phyloP scores from a whole-genome alignment of 2,113 vertebrate species.

The Triplophysa rosa region DNA sequence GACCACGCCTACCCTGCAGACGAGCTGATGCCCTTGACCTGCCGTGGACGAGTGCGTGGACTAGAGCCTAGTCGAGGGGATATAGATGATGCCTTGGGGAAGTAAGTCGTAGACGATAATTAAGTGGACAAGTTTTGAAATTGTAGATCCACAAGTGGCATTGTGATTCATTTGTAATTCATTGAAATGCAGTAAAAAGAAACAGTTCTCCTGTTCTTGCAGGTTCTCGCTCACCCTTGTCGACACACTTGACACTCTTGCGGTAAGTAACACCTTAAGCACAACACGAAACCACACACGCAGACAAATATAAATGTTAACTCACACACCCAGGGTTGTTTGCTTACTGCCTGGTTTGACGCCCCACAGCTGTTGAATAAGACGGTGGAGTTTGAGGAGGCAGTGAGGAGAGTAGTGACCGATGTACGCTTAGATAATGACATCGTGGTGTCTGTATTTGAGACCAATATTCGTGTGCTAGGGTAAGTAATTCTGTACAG shows the following conservation, averaged over 20 bases:
- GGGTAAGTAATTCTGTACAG: conserved; percentile 79
- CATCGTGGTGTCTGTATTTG: conserved; percentile 97
- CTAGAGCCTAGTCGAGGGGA: conserved; percentile 96
- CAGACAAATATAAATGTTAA: not conserved
- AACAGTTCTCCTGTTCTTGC: conserved; percentile 41
- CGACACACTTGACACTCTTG: conserved; percentile 96
- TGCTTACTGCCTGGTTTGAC: conserved; percentile 10
- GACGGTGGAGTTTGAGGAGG: conserved; percentile 94
- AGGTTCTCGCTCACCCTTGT: conserved; percentile 98
- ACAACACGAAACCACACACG: not conserved
- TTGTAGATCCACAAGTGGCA: no score
- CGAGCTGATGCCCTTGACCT: conserved; percentile 98
- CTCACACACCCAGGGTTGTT: not conserved
- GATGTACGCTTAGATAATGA: conserved; percentile 98
- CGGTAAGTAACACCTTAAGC: conserved; percentile 78
- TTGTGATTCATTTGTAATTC: no score
- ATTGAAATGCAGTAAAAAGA: not conserved
- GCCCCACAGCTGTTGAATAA: conserved; percentile 90
- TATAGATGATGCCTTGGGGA: conserved; percentile 94
- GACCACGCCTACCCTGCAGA: conserved; percentile 98
- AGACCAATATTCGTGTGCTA: conserved; percentile 98
- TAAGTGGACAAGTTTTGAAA: not conserved
- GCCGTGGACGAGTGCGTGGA: conserved; percentile 91
- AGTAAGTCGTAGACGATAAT: conserved; percentile 76
- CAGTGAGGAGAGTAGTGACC: conserved; percentile 89